Evolutionary conservation across 2,113 vertebrate species (phyloP).

Genomic region (Gymnogyps californianus): DNA sequence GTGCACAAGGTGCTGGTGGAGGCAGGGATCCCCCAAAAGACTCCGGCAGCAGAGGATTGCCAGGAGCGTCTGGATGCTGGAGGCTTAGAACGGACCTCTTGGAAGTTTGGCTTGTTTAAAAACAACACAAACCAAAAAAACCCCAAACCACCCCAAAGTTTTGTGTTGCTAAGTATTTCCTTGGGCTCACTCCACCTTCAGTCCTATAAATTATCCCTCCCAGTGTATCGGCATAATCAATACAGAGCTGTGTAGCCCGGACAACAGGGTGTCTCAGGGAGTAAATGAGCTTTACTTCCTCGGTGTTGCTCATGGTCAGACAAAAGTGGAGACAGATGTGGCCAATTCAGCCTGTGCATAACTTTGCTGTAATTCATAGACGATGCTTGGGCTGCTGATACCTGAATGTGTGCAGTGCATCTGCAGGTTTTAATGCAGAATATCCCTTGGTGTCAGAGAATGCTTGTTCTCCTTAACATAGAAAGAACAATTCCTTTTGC

Average conservation of each 20-base stretch:
- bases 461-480: rapidly evolving
- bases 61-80: not conserved
- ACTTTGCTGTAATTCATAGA: rapidly evolving
- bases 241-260: not conserved
- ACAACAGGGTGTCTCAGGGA: rapidly evolving
- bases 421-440: not conserved
- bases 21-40: not conserved
- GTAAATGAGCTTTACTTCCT: not conserved
- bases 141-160: not conserved
- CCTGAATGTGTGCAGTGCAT: rapidly evolving
- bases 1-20: not conserved
- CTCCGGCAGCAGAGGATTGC: not conserved
- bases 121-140: not conserved
- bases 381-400: not conserved
- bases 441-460: not conserved
- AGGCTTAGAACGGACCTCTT: not conserved
- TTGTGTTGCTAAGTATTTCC: not conserved
- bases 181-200: not conserved
- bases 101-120: not conserved
- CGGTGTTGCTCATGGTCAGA: rapidly evolving
- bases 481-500: not conserved
- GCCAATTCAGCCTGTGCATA: not conserved
- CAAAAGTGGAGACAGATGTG: not conserved
- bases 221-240: rapidly evolving
- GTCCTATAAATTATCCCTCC: not conserved